phyloP scores from a whole-genome alignment of 1,140 invertebrate genomes.

The Piezodorus guildinii region DNA sequence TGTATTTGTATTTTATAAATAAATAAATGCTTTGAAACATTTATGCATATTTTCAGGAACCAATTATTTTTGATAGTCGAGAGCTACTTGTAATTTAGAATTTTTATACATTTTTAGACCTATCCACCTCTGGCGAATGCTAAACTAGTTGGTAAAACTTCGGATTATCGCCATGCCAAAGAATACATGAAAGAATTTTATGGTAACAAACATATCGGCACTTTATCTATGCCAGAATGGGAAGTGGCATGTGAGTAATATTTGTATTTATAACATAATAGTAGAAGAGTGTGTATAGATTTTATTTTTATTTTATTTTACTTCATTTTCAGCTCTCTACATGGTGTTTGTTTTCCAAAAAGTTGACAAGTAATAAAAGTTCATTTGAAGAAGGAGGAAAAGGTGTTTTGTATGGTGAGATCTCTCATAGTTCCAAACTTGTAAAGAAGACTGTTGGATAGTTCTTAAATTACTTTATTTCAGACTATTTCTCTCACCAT shows the following conservation, averaged over 20 bases:
- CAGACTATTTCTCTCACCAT: no score
- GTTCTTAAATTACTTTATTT: no score
- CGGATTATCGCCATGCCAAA: constrained; percentile 64
- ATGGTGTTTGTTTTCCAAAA: constrained; percentile 13
- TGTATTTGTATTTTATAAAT: no score
- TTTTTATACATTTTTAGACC: constrained; percentile 49
- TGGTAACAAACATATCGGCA: constrained; percentile 48
- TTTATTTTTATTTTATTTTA: no score
- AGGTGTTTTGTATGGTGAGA: no score
- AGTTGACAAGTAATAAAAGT: not conserved
- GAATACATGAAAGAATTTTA: constrained; percentile 42
- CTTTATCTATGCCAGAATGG: constrained; percentile 84
- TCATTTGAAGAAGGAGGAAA: no score
- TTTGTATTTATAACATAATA: not conserved
- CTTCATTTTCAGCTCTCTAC: constrained; percentile 14
- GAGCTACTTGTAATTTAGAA: no score
- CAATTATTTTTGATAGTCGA: no score
- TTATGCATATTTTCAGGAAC: no score
- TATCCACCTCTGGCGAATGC: constrained; percentile 46
- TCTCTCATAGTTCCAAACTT: no score
- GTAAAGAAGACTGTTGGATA: no score
- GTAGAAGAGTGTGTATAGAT: not conserved
- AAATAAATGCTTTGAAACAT: no score
- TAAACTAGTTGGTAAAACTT: constrained; percentile 43
- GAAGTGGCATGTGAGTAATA: constrained; percentile 70